A percentile compares a stretch with the other conserved stretches of the same genome.
Evolutionary conservation across 1,140 invertebrate species (phyloP).

Genomic region (Schlechtendalia chinensis): DNA sequence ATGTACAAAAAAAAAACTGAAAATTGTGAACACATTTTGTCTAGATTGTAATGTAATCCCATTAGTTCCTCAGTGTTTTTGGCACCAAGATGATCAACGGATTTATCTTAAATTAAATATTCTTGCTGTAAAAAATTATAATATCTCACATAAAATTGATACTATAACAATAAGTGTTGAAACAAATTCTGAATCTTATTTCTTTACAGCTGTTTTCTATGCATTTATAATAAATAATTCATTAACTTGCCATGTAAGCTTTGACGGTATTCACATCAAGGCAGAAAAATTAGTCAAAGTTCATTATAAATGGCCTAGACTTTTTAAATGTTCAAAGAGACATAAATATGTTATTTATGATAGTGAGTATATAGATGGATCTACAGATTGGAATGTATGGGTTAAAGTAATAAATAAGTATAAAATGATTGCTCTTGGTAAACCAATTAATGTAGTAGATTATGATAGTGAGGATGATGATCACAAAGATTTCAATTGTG

Average conservation of each 20-base stretch:
- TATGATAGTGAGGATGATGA: not conserved
- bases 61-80: constrained; percentile 12
- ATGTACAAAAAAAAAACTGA: not conserved
- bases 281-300: constrained; percentile 15
- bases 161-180: constrained; percentile 16
- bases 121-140: constrained; percentile 6
- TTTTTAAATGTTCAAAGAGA: constrained; percentile 25
- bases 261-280: constrained; percentile 26
- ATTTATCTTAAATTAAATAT: constrained; percentile 33
- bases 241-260: not conserved
- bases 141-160: not conserved
- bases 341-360: constrained; percentile 42
- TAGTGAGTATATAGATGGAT: not conserved
- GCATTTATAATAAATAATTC: not conserved
- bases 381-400: not conserved
- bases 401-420: not conserved
- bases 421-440: not conserved
- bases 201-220: constrained; percentile 9
- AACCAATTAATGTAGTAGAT: not conserved
- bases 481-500: not conserved
- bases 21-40: constrained; percentile 5
- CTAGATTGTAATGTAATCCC: constrained; percentile 20
- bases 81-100: constrained; percentile 28
- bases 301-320: constrained; percentile 23
- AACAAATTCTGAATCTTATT: constrained; percentile 29